A percentile compares a stretch with the other conserved stretches of the same genome.
phyloP scores from a whole-genome alignment of 2,113 vertebrate species.

The Tinamus guttatus region DNA sequence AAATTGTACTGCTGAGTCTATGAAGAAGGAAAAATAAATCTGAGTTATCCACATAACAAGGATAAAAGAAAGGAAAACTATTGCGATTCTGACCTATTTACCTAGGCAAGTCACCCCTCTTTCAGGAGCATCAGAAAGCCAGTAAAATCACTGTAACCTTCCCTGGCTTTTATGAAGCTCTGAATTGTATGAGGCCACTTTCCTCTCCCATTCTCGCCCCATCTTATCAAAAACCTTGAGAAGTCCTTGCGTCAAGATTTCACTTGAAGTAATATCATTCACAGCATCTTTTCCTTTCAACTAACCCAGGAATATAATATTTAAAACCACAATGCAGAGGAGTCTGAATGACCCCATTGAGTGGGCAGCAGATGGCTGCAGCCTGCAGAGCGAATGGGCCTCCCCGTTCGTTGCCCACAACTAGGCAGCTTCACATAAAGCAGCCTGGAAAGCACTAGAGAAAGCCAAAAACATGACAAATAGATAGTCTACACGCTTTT shows the following conservation, averaged over 20 bases:
- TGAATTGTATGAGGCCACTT: neutral
- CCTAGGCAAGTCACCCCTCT: slow-evolving; percentile 25
- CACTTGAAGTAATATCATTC: neutral
- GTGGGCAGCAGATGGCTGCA: neutral
- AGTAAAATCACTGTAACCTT: neutral
- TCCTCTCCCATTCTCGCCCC: neutral
- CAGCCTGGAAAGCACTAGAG: fast-evolving
- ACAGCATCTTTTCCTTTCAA: neutral
- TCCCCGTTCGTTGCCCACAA: fast-evolving
- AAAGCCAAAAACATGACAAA: neutral
- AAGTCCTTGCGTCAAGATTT: neutral
- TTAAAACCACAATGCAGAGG: neutral
- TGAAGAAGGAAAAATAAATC: slow-evolving; percentile 51
- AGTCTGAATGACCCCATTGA: fast-evolving
- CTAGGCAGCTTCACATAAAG: neutral
- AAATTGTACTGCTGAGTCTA: slow-evolving; percentile 42
- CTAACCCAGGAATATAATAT: neutral
- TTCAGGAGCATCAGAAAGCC: neutral
- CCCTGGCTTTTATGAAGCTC: neutral
- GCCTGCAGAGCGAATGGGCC: fast-evolving
- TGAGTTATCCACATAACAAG: slow-evolving; percentile 53
- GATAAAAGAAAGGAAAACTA: slow-evolving; percentile 49
- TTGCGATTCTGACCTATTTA: slow-evolving; percentile 59
- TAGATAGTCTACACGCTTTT: neutral
- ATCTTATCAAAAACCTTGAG: neutral